Conservation (phyloP, 2,888 invertebrate species). For the Ophion slaviceki region DNA sequence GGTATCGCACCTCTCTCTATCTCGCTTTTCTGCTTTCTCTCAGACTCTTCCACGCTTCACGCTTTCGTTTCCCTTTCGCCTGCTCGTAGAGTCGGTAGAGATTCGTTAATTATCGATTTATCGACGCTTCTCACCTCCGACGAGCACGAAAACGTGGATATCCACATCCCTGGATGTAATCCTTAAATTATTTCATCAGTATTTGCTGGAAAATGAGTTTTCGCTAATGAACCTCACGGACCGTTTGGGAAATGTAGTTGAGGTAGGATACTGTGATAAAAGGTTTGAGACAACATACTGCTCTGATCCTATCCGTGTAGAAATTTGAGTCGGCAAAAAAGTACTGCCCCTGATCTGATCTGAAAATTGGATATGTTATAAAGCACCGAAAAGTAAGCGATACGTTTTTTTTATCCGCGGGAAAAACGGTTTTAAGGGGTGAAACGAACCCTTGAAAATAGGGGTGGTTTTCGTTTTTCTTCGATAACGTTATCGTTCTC, state of each 20-base stretch:
- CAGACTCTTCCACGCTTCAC: conserved; percentile 36
- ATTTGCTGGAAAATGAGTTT: not conserved
- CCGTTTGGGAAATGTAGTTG: conserved; percentile 10
- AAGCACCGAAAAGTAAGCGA: too few relatives aligned
- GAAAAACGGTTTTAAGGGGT: too few relatives aligned
- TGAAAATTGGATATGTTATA: too few relatives aligned
- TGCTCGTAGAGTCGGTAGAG: conserved; percentile 27
- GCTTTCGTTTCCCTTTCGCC: conserved; percentile 53
- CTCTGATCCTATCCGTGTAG: too few relatives aligned
- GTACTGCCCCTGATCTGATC: too few relatives aligned
- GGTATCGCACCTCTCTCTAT: conserved; percentile 25
- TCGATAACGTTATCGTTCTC: too few relatives aligned
- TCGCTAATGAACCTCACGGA: not conserved
- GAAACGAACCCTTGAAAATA: too few relatives aligned
- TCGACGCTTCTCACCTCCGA: conserved; percentile 70
- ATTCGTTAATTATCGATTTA: conserved; percentile 61
- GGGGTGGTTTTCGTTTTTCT: too few relatives aligned
- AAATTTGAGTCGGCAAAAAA: too few relatives aligned
- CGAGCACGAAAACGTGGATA: conserved; percentile 38
- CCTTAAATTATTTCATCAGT: conserved; percentile 9
- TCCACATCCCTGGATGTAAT: conserved; percentile 1
- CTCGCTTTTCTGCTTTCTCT: conserved; percentile 32
- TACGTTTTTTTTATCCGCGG: too few relatives aligned
- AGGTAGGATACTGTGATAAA: too few relatives aligned
- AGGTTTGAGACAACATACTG: too few relatives aligned